Conservation (phyloP, 53 echinoderm and acorn worm species). For the Echinarachnius parma region DNA sequence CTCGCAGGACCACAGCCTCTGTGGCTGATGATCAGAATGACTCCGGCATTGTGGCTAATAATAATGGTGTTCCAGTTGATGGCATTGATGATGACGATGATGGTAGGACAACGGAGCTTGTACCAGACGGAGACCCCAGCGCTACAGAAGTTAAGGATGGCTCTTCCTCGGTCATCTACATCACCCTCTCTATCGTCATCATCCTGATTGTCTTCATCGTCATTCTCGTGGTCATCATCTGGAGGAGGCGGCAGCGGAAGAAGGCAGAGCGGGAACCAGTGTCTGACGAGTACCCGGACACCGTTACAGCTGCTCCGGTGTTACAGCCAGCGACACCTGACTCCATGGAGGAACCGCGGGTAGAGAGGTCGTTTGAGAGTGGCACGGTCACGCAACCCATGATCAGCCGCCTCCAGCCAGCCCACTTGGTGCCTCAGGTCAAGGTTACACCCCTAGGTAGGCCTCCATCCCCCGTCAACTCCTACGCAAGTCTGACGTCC, state of each 20-base stretch:
- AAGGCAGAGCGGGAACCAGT: slow-evolving; percentile 31
- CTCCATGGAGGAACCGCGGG: slow-evolving; percentile 50
- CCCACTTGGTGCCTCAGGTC: slow-evolving; percentile 80
- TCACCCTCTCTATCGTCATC: slow-evolving; percentile 55
- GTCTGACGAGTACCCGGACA: slow-evolving; percentile 51
- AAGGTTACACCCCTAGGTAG: slow-evolving; percentile 85
- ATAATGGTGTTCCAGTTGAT: background rate
- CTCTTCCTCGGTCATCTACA: slow-evolving; percentile 46
- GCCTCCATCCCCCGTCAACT: slow-evolving; percentile 79
- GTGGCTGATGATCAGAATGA: background rate
- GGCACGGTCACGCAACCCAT: slow-evolving; percentile 62
- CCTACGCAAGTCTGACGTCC: slow-evolving; percentile 79
- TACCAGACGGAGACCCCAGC: slow-evolving; percentile 31
- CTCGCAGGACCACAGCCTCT: background rate
- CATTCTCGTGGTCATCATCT: slow-evolving; percentile 50
- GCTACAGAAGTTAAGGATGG: slow-evolving; percentile 48
- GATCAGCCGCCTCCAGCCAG: slow-evolving; percentile 55
- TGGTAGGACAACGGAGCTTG: background rate
- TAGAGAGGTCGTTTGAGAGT: slow-evolving; percentile 32
- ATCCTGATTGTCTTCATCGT: slow-evolving; percentile 58
- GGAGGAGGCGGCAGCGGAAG: slow-evolving; percentile 47
- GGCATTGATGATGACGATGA: background rate
- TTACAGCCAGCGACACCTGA: slow-evolving; percentile 31
- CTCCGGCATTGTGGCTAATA: background rate
- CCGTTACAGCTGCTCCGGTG: slow-evolving; percentile 38